phyloP scores from a whole-genome alignment of 2,888 invertebrate genomes.

The Pseudococcus viburni region DNA sequence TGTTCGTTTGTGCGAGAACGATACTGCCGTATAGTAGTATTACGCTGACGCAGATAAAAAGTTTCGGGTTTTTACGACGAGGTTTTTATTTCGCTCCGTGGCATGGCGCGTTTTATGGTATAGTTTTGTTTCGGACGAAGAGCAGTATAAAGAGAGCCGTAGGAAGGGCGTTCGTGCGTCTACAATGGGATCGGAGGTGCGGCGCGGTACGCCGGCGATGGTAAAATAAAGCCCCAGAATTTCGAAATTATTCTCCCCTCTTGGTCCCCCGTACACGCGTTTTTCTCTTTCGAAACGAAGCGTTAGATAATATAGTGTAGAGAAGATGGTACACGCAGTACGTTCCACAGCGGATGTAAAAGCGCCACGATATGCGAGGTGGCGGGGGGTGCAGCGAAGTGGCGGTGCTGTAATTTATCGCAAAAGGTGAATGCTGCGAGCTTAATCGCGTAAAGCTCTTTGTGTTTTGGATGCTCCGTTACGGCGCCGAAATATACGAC shows the following conservation, averaged over 20 bases:
- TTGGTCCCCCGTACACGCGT: neutral
- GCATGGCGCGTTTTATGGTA: neutral
- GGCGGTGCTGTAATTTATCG: slow-evolving; percentile 28
- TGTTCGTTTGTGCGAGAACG: neutral
- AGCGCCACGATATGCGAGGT: neutral
- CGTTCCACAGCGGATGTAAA: slow-evolving; percentile 9
- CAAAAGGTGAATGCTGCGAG: slow-evolving; percentile 36
- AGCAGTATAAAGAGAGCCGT: neutral
- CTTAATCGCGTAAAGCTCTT: slow-evolving; percentile 44
- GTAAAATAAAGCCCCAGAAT: slow-evolving; percentile 37
- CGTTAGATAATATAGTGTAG: neutral
- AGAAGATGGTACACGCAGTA: neutral
- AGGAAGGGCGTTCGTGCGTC: neutral
- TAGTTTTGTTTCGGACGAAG: neutral
- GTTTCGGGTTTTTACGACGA: slow-evolving; percentile 30
- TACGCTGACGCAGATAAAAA: slow-evolving; percentile 17
- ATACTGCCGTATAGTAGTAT: neutral
- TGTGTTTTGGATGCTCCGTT: slow-evolving; percentile 3
- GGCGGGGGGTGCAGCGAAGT: neutral
- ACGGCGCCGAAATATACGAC: slow-evolving; percentile 42
- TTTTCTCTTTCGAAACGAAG: neutral
- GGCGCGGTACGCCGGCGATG: neutral
- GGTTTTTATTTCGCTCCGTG: slow-evolving; percentile 17
- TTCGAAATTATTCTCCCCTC: neutral
- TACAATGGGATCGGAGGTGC: neutral